Conservation (phyloP, 2,797 vertebrate genomes). For the Loris lydekkerianus region DNA sequence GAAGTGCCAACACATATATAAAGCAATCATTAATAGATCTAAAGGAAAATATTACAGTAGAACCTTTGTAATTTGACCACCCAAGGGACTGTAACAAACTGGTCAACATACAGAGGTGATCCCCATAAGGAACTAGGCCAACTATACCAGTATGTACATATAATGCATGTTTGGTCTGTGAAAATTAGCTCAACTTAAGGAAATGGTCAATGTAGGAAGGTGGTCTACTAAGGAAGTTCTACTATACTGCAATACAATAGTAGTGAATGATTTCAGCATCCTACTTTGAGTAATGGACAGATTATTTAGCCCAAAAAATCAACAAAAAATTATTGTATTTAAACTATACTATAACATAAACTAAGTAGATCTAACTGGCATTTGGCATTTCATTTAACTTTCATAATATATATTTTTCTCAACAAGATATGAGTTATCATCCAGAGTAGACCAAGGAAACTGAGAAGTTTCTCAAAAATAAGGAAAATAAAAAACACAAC, state of each 20-base stretch:
- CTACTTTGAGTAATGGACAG: not conserved
- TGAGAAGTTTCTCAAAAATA: not conserved
- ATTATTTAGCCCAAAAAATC: not conserved
- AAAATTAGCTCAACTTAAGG: too few species aligned
- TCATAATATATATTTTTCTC: not conserved
- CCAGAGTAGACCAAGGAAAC: not conserved
- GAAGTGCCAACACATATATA: not conserved
- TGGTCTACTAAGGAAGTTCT: too few species aligned
- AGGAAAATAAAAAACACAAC: not conserved
- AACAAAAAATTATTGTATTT: not conserved
- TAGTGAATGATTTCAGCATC: not conserved
- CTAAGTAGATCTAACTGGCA: not conserved
- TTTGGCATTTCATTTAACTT: not conserved
- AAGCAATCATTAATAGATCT: not conserved
- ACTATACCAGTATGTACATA: too few species aligned
- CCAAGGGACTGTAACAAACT: too few species aligned
- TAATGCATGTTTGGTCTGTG: too few species aligned
- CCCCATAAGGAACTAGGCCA: too few species aligned
- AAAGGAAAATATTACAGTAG: not conserved
- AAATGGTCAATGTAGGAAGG: too few species aligned
- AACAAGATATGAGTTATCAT: not conserved
- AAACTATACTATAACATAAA: not conserved
- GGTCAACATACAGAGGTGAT: too few species aligned
- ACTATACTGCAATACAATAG: not conserved
- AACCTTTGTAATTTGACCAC: too few species aligned